Evolutionary conservation across 2,888 invertebrate species (phyloP).

Genomic region (Neoascia interrupta): DNA sequence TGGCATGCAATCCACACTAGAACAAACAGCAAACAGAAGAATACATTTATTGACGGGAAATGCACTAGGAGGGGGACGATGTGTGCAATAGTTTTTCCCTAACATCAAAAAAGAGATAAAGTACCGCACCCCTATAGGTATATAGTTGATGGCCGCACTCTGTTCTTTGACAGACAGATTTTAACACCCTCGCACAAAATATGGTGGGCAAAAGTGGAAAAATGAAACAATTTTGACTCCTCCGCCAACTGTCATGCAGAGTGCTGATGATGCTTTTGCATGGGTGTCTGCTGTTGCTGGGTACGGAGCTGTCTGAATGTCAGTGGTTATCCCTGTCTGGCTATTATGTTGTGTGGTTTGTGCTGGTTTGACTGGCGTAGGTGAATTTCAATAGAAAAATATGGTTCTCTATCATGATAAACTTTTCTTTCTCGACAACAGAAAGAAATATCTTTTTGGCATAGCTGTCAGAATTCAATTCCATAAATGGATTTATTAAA

Average conservation of each 20-base stretch:
- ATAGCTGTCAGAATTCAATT: constrained; percentile 2
- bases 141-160: background rate
- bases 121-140: too few species aligned
- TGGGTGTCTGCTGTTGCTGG: constrained; percentile 35
- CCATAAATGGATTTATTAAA: constrained; percentile 2
- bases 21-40: constrained; percentile 53
- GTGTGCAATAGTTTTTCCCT: constrained; percentile 5
- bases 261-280: background rate
- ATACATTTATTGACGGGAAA: constrained; percentile 66
- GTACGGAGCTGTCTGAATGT: constrained; percentile 61
- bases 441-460: constrained; percentile 6
- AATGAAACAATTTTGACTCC: constrained; percentile 54
- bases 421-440: too few species aligned
- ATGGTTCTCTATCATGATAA: too few species aligned
- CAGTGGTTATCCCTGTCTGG: constrained; percentile 54
- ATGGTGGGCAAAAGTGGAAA: constrained; percentile 28
- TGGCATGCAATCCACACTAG: constrained; percentile 29
- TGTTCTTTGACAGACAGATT: constrained; percentile 33
- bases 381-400: background rate
- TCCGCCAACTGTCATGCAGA: background rate
- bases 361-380: constrained; percentile 22
- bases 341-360: constrained; percentile 21
- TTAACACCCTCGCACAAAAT: too few species aligned
- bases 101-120: background rate
- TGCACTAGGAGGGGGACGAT: constrained; percentile 18